Evolutionary conservation across 2,113 vertebrate genomes (phyloP).

Genomic region (Barbus barbus): DNA sequence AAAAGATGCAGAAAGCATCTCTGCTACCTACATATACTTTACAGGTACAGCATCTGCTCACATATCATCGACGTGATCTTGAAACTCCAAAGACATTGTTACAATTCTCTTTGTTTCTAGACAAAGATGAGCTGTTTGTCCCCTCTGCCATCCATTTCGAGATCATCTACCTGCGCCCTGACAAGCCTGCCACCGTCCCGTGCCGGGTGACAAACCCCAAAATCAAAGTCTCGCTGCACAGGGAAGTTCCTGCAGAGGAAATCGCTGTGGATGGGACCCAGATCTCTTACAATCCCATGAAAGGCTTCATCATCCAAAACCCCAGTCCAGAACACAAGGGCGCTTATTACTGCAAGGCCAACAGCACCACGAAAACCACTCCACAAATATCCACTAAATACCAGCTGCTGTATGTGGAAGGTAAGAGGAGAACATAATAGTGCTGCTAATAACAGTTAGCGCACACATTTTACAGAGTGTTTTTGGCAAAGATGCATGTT

Average conservation of each 20-base stretch:
- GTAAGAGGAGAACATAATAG: conserved; percentile 63
- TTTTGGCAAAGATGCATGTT: background rate
- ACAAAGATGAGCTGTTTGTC: conserved; percentile 93
- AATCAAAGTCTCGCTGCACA: conserved; percentile 86
- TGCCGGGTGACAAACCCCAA: conserved; percentile 86
- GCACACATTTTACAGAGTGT: background rate
- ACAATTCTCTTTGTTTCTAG: conserved; percentile 66
- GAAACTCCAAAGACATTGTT: background rate
- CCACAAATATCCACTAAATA: conserved; percentile 95
- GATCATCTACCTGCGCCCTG: conserved; percentile 87
- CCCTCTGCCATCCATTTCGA: conserved; percentile 91
- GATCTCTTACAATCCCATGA: conserved; percentile 84
- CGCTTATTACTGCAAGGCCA: conserved; percentile 91
- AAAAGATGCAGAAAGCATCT: conserved; percentile 81
- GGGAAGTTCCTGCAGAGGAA: conserved; percentile 90
- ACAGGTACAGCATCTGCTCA: conserved; percentile 77
- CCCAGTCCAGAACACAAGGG: conserved; percentile 83
- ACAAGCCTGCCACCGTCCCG: conserved; percentile 83
- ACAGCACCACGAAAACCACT: conserved; percentile 71
- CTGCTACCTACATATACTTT: conserved; percentile 87
- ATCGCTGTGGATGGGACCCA: conserved; percentile 77
- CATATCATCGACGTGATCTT: background rate
- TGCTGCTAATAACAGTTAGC: too few species aligned
- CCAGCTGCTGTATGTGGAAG: conserved; percentile 91
- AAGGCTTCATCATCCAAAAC: conserved; percentile 85